Evolutionary conservation across 2,888 invertebrate species (phyloP), one percentile per base, ranked within the genome.

Genomic region (Acleris holmiana): DNA sequence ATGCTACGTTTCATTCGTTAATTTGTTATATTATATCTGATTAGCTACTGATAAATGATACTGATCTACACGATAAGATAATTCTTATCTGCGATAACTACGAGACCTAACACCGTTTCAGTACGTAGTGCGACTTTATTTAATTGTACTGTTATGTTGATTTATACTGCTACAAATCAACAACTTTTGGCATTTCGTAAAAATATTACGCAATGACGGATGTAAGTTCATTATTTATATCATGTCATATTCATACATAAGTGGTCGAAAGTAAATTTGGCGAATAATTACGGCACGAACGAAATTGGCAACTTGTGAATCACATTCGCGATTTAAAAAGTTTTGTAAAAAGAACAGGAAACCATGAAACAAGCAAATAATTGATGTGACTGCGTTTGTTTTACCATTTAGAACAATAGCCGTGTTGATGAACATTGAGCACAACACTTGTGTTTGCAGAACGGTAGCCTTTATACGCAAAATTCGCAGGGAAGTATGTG

Each of bases 381-480:
- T 83, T 79, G 76, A 79, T 79, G 83, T 80, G 79, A 86, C 84
- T 79, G 79, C 78, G 76, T 82, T 84, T 86, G 85, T 87, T 87
- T 82, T 83, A 72, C 77, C 79, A 78, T 80, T 83, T 73, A 73
- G 76, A 76, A 86, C 86, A 88, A 88, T 88, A 83, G 87, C 79
- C 68, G 77, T 88, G 87, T 87, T 87, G 87, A 84, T 83, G 83
- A 73, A 81, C 74, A 74, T 73, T 76, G 74, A 80, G 71, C 75
- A 85, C 79, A 89, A 90, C 88, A 88, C 78, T 76, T 68, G 67
- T 84, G 86, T 88, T 89, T 88, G 85, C 86, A 85, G 88, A 89
- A 88, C 66, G 71, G 73, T 72, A 66, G 71, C 71, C 70, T 66
- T 74, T 35, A 76, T 73, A 77, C 78, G 78, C 73, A 80, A 80